A percentile compares a stretch with the other conserved stretches of the same genome.
Evolutionary conservation across 2,888 invertebrate genomes (phyloP).

Genomic region (Habroteleia sp.): DNA sequence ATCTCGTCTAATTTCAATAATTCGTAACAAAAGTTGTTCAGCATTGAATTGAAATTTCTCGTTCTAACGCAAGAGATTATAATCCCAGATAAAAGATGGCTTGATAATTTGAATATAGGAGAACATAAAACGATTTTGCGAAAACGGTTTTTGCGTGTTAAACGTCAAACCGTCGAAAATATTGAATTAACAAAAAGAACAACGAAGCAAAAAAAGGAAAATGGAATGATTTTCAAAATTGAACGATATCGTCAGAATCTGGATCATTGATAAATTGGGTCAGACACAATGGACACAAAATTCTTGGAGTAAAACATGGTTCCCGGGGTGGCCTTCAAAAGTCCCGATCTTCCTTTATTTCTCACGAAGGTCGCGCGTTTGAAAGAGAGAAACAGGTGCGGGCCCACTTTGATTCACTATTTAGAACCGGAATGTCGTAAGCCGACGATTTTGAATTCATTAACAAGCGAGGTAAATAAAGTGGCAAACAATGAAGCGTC

Average conservation of each 20-base stretch:
- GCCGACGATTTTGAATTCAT: slow-evolving; percentile 52
- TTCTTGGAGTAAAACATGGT: slow-evolving; percentile 21
- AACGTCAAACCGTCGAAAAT: no score
- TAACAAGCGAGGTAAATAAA: slow-evolving; percentile 46
- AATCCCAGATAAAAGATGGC: slow-evolving; percentile 1
- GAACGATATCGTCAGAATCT: slow-evolving; percentile 1
- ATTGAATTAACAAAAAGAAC: no score
- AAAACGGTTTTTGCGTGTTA: no score
- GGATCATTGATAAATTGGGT: slow-evolving; percentile 43
- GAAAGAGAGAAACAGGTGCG: slow-evolving; percentile 48
- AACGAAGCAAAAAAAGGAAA: background rate
- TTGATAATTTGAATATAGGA: slow-evolving; percentile 7
- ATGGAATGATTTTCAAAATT: background rate
- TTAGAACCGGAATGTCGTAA: slow-evolving; percentile 53
- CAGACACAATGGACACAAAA: slow-evolving; percentile 34
- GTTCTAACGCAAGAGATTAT: background rate
- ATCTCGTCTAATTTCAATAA: slow-evolving; percentile 23
- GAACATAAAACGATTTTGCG: slow-evolving; percentile 3
- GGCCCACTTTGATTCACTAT: slow-evolving; percentile 49
- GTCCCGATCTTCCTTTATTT: slow-evolving; percentile 30
- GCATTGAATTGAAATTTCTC: slow-evolving; percentile 9
- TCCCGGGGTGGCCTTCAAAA: slow-evolving; percentile 29
- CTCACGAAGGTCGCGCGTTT: slow-evolving; percentile 18
- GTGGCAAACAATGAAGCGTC: slow-evolving; percentile 41
- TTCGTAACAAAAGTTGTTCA: slow-evolving; percentile 21